Percentiles rank a stretch among this genome's conserved stretches.
phyloP scores from a whole-genome alignment of 1,140 invertebrate genomes.

The Drosophila athabasca region DNA sequence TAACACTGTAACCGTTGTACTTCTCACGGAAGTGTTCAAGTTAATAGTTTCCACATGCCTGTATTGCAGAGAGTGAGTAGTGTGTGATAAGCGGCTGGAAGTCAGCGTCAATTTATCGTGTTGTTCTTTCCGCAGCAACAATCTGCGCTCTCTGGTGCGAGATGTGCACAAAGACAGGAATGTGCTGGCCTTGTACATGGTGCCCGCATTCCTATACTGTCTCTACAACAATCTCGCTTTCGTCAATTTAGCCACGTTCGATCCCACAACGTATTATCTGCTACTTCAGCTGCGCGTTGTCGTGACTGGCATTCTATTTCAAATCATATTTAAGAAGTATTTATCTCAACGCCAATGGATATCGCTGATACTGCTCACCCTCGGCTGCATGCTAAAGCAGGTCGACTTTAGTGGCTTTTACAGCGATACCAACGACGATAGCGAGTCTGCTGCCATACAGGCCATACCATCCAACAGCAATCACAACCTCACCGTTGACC shows the following conservation, averaged over 20 bases:
- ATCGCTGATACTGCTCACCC: constrained; percentile 92
- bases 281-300: constrained; percentile 97
- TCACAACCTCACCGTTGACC: neutral
- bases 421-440: constrained; percentile 69
- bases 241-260: constrained; percentile 94
- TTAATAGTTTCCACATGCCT: constrained; percentile 89
- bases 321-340: constrained; percentile 94
- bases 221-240: constrained; percentile 98
- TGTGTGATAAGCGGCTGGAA: no score
- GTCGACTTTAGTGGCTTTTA: constrained; percentile 86
- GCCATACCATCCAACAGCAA: neutral
- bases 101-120: constrained; percentile 68
- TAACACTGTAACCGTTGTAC: constrained; percentile 93
- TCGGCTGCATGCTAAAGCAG: constrained; percentile 97
- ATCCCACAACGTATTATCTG: constrained; percentile 97
- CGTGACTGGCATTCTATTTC: constrained; percentile 94
- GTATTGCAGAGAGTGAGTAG: constrained; percentile 88
- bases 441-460: constrained; percentile 56
- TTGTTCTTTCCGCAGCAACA: constrained; percentile 83
- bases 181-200: constrained; percentile 93
- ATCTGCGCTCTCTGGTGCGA: constrained; percentile 84
- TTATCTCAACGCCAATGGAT: constrained; percentile 94
- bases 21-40: constrained; percentile 95
- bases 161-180: constrained; percentile 86
- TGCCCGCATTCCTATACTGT: constrained; percentile 96